Conservation (phyloP, 2,797 vertebrate genomes). For the Pyrocephalus nanus region DNA sequence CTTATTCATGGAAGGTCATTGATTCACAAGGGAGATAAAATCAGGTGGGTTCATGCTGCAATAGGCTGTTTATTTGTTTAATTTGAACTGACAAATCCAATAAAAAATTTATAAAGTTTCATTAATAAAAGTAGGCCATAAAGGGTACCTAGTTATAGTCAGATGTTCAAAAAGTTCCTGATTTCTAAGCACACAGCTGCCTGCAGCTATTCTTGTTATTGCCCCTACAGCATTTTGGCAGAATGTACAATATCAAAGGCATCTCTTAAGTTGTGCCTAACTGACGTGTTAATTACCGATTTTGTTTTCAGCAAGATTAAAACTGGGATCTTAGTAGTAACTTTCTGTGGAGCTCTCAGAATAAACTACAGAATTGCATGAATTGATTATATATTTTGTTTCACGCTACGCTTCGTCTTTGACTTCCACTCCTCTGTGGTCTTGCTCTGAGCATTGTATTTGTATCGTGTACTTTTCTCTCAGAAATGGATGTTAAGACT, state of each 20-base stretch:
- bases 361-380: neutral
- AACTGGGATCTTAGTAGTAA: neutral
- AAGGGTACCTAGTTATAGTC: neutral
- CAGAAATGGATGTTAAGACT: neutral
- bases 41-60: neutral
- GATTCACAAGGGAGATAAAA: conserved; percentile 19
- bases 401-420: neutral
- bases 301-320: neutral
- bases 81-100: conserved; percentile 29
- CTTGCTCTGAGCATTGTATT: neutral
- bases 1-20: conserved; percentile 7
- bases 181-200: neutral
- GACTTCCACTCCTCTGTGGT: neutral
- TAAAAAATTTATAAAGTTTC: conserved; percentile 40
- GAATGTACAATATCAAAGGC: neutral
- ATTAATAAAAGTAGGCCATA: conserved; percentile 21
- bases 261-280: neutral
- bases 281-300: neutral
- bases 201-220: neutral
- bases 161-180: neutral
- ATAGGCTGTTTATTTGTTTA: conserved; percentile 14
- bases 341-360: neutral
- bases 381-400: neutral
- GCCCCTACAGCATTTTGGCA: neutral
- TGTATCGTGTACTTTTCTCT: neutral